phyloP scores from a whole-genome alignment of 2,113 vertebrate species.

The Upupa epops region DNA sequence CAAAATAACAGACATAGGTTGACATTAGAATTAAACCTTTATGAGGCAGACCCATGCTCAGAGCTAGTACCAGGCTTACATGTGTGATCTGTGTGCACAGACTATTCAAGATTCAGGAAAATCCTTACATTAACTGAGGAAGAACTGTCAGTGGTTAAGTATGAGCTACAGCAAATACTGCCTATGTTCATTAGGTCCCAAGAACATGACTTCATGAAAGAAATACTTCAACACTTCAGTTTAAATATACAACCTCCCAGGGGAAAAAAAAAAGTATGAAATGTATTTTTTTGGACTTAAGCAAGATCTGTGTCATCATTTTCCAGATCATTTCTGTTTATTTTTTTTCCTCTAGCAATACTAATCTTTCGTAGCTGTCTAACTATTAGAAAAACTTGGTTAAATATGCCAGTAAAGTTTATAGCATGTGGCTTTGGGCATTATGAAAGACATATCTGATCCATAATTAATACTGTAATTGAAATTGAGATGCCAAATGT shows the following conservation, averaged over 20 bases:
- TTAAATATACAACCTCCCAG: background rate
- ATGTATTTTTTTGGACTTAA: background rate
- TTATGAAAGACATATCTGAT: background rate
- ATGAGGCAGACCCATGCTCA: background rate
- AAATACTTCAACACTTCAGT: background rate
- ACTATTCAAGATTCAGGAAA: background rate
- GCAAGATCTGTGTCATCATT: background rate
- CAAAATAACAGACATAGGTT: background rate
- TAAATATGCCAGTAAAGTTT: background rate
- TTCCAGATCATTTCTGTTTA: background rate
- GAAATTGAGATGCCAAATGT: background rate
- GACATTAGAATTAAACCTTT: background rate
- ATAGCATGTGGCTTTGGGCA: background rate
- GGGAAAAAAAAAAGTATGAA: background rate
- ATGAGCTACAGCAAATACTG: background rate
- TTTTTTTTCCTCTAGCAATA: background rate
- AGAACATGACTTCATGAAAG: background rate
- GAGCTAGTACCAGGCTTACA: fast-evolving
- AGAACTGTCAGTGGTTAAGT: background rate
- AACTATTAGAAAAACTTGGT: too few relatives aligned
- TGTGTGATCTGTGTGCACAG: fast-evolving
- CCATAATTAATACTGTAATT: background rate
- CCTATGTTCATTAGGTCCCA: background rate
- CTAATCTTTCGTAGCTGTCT: background rate
- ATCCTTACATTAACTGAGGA: background rate